A percentile compares a stretch with the other conserved stretches of the same genome.
phyloP scores from a whole-genome alignment of 2,113 vertebrate genomes.

The Amphiprion percula region DNA sequence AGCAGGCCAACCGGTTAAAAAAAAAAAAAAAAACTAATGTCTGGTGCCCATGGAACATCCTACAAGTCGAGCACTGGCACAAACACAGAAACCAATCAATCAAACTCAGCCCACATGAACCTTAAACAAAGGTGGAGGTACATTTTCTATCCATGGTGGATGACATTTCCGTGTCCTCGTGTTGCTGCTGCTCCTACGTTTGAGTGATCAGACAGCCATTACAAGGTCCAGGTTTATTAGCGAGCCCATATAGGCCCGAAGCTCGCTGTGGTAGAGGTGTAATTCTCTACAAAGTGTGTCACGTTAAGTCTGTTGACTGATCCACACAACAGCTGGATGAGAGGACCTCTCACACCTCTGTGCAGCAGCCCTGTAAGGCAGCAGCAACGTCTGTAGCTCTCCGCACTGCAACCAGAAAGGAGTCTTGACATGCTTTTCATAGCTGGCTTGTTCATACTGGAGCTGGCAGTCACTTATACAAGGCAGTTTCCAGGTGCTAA shows the following conservation, averaged over 20 bases:
- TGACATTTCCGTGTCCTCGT: slow-evolving; percentile 90
- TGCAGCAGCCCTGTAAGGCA: slow-evolving; percentile 89
- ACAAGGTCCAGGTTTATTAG: slow-evolving; percentile 96
- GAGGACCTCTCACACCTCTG: slow-evolving; percentile 87
- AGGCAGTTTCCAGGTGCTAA: slow-evolving; percentile 92
- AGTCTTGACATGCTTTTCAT: slow-evolving; percentile 89
- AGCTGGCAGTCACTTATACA: slow-evolving; percentile 93
- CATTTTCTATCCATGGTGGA: slow-evolving; percentile 87
- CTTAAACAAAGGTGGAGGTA: slow-evolving; percentile 93
- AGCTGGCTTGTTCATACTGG: slow-evolving; percentile 74
- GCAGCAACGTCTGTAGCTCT: slow-evolving; percentile 88
- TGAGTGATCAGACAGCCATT: slow-evolving; percentile 94
- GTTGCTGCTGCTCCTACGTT: slow-evolving; percentile 89
- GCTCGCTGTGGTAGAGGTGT: slow-evolving; percentile 88
- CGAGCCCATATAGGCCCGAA: slow-evolving; percentile 91
- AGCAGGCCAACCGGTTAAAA: slow-evolving; percentile 30
- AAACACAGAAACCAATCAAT: slow-evolving; percentile 85
- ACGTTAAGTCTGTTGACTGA: slow-evolving; percentile 94
- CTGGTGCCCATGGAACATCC: slow-evolving; percentile 53
- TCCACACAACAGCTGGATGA: slow-evolving; percentile 95
- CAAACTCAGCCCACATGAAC: slow-evolving; percentile 85
- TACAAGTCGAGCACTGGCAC: slow-evolving; percentile 79
- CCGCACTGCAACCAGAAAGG: slow-evolving; percentile 87
- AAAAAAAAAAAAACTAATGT: slow-evolving; percentile 22
- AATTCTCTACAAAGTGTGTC: slow-evolving; percentile 94